Conservation (phyloP, 2,888 invertebrate species). For the Agonopterix alstromeriana region DNA sequence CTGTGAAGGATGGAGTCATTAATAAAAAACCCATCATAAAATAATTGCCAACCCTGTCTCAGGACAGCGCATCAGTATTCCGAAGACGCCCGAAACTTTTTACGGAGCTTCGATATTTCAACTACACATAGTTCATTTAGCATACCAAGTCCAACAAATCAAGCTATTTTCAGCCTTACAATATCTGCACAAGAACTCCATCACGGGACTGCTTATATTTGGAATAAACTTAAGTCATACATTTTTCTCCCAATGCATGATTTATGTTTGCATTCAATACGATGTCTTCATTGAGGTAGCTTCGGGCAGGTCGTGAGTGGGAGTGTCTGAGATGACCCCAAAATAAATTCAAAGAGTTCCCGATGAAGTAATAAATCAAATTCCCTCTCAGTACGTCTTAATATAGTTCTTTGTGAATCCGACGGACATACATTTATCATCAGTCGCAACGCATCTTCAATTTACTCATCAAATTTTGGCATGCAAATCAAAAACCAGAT, state of each 20-base stretch:
- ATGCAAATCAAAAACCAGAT: slow-evolving; percentile 5
- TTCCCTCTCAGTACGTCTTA: slow-evolving; percentile 53
- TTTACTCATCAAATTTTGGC: slow-evolving; percentile 20
- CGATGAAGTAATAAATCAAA: slow-evolving; percentile 68
- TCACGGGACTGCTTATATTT: no score
- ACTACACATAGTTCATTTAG: slow-evolving; percentile 31
- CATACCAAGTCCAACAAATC: no score
- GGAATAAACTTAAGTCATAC: background rate
- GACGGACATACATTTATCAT: slow-evolving; percentile 45
- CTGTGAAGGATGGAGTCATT: background rate
- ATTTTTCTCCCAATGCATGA: slow-evolving; percentile 36
- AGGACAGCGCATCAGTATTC: slow-evolving; percentile 6
- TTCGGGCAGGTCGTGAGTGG: slow-evolving; percentile 67
- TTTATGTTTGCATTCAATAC: slow-evolving; percentile 61
- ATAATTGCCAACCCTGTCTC: slow-evolving; percentile 4
- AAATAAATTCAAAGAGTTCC: slow-evolving; percentile 44
- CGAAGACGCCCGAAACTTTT: slow-evolving; percentile 10
- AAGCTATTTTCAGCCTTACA: no score
- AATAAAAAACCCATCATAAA: background rate
- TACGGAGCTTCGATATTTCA: slow-evolving; percentile 38
- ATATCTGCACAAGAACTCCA: no score
- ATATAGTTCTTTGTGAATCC: slow-evolving; percentile 45
- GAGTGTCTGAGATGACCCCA: slow-evolving; percentile 56
- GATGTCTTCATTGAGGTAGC: slow-evolving; percentile 64
- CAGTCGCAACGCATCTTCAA: slow-evolving; percentile 16